phyloP scores from a whole-genome alignment of 1,140 invertebrate genomes.

The Campoletis sonorensis region DNA sequence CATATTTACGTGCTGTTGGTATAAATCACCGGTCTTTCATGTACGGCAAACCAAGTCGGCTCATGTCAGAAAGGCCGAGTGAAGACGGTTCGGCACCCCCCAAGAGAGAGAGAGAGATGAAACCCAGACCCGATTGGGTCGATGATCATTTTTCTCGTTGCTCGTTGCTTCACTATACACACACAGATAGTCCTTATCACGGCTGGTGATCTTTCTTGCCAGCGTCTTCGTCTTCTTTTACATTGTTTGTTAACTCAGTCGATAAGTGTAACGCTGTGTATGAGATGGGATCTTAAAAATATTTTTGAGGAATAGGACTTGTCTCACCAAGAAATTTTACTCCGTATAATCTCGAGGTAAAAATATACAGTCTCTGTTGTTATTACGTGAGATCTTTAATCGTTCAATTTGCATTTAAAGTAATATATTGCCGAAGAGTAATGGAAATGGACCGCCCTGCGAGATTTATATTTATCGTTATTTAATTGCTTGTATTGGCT shows the following conservation, averaged over 20 bases:
- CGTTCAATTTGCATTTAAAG: constrained; percentile 14
- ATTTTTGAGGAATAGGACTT: neutral
- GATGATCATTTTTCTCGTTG: constrained; percentile 35
- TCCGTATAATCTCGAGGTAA: neutral
- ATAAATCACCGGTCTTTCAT: constrained; percentile 64
- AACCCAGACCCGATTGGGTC: constrained; percentile 36
- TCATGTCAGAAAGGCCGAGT: constrained; percentile 29
- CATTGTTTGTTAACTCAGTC: neutral
- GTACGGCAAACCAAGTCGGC: constrained; percentile 48
- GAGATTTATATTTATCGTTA: constrained; percentile 27
- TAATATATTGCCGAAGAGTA: constrained; percentile 12
- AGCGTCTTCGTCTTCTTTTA: neutral
- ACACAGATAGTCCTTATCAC: constrained; percentile 1
- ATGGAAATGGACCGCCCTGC: constrained; percentile 16
- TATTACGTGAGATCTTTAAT: neutral
- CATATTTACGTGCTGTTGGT: constrained; percentile 65
- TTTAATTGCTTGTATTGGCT: constrained; percentile 25
- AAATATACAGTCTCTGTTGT: neutral
- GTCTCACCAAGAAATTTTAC: neutral
- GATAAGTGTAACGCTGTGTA: neutral
- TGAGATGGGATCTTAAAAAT: neutral
- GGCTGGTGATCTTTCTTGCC: constrained; percentile 25
- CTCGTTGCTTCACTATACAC: neutral
- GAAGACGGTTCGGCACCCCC: neutral
- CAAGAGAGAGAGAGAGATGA: neutral